Conservation (phyloP, 2,888 invertebrate species). For the Platycnemis pennipes region DNA sequence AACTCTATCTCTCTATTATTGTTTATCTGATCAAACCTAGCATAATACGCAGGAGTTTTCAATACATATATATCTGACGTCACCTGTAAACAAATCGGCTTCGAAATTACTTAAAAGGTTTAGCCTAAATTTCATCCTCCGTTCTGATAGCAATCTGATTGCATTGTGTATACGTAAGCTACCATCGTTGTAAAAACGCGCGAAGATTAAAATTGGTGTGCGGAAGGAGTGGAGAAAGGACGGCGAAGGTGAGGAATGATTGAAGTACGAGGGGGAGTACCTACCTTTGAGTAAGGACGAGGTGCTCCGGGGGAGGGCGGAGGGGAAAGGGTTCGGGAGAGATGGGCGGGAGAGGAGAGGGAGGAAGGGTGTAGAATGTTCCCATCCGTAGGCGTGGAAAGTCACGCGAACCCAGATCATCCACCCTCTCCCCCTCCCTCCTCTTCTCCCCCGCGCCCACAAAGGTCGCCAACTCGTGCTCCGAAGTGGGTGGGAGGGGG, state of each 20-base stretch:
- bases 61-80: too few relatives aligned
- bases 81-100: too few relatives aligned
- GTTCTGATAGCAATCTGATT: too few relatives aligned
- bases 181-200: too few relatives aligned
- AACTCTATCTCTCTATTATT: too few relatives aligned
- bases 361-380: slow-evolving; percentile 30
- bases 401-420: slow-evolving; percentile 56
- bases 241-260: neutral
- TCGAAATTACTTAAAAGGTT: too few relatives aligned
- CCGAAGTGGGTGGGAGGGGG: neutral
- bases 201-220: too few relatives aligned
- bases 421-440: neutral
- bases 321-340: neutral
- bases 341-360: neutral
- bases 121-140: too few relatives aligned
- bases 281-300: neutral
- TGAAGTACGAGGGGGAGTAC: neutral
- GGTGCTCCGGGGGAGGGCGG: neutral
- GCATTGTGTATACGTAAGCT: too few relatives aligned
- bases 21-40: too few relatives aligned
- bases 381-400: slow-evolving; percentile 67
- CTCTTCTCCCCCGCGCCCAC: neutral
- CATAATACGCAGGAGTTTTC: too few relatives aligned
- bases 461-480: neutral
- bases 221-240: neutral